Evolutionary conservation across 2,888 invertebrate genomes (phyloP).

Genomic region (Scaptomyza reducta): DNA sequence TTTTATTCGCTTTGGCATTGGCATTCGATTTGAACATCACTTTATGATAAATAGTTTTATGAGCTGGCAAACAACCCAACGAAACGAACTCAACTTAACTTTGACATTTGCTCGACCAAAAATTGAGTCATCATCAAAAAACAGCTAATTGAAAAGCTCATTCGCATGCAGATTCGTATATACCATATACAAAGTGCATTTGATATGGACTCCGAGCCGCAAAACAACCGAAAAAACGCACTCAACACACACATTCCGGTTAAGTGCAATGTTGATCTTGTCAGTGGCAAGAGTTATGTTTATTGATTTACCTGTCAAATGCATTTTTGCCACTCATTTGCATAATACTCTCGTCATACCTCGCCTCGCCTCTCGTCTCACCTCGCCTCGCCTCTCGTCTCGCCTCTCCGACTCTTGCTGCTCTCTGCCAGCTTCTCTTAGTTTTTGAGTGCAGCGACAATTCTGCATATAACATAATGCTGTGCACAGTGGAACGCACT

Average conservation of each 20-base stretch:
- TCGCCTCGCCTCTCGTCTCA: too few relatives aligned
- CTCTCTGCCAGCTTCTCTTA: neutral
- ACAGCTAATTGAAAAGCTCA: constrained; percentile 55
- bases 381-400: too few relatives aligned
- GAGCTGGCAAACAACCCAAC: neutral
- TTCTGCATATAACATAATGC: constrained; percentile 27
- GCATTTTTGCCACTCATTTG: constrained; percentile 56
- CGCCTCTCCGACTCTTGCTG: neutral
- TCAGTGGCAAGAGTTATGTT: constrained; percentile 63
- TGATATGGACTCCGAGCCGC: neutral
- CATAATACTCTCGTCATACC: constrained; percentile 44
- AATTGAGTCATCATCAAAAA: constrained; percentile 52
- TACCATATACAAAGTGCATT: constrained; percentile 37
- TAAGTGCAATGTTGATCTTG: constrained; percentile 66
- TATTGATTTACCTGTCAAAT: constrained; percentile 76
- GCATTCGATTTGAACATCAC: constrained; percentile 57
- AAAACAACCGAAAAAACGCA: neutral
- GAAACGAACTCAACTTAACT: neutral
- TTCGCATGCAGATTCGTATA: constrained; percentile 60
- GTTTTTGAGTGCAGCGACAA: constrained; percentile 25
- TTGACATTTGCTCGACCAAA: constrained; percentile 9
- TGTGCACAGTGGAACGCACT: constrained; percentile 28
- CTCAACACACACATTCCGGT: neutral
- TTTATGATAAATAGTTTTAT: neutral
- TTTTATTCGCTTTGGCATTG: constrained; percentile 66